phyloP scores from a whole-genome alignment of 1,140 invertebrate species.

The Daktulosphaira vitifoliae region DNA sequence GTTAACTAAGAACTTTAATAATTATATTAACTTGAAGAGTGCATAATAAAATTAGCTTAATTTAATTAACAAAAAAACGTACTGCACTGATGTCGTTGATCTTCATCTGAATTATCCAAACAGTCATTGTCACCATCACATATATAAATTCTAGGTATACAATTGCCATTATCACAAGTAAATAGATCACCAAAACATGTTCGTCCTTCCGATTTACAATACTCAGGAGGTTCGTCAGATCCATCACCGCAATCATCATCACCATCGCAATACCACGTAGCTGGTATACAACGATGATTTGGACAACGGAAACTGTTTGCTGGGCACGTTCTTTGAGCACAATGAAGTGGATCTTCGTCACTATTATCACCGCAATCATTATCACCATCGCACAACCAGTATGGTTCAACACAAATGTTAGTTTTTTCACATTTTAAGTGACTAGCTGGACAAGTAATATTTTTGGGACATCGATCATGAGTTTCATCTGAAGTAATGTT shows the following conservation, averaged over 20 bases:
- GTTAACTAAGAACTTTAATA: no score
- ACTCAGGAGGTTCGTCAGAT: constrained; percentile 80
- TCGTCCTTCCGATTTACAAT: constrained; percentile 86
- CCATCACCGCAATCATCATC: constrained; percentile 84
- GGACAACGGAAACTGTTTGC: constrained; percentile 83
- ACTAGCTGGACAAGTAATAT: constrained; percentile 76
- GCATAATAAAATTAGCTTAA: no score
- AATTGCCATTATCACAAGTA: constrained; percentile 94
- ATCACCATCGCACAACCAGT: constrained; percentile 88
- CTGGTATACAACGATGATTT: constrained; percentile 77
- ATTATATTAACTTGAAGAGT: no score
- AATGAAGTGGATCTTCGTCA: constrained; percentile 85
- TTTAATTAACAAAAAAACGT: no score
- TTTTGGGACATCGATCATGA: constrained; percentile 71
- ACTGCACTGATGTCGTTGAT: constrained; percentile 82
- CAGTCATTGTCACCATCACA: constrained; percentile 96
- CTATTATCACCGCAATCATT: constrained; percentile 95
- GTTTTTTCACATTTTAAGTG: constrained; percentile 87
- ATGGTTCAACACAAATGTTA: constrained; percentile 90
- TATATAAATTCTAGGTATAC: constrained; percentile 92
- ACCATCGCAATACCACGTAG: constrained; percentile 87
- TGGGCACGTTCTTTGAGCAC: constrained; percentile 78
- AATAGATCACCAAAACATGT: constrained; percentile 92
- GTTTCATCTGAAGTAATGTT: constrained; percentile 85
- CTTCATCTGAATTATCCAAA: constrained; percentile 84